Percentiles rank a stretch among this genome's conserved stretches.
Conservation (phyloP, 2,888 invertebrate species). For the Idaea straminata region DNA sequence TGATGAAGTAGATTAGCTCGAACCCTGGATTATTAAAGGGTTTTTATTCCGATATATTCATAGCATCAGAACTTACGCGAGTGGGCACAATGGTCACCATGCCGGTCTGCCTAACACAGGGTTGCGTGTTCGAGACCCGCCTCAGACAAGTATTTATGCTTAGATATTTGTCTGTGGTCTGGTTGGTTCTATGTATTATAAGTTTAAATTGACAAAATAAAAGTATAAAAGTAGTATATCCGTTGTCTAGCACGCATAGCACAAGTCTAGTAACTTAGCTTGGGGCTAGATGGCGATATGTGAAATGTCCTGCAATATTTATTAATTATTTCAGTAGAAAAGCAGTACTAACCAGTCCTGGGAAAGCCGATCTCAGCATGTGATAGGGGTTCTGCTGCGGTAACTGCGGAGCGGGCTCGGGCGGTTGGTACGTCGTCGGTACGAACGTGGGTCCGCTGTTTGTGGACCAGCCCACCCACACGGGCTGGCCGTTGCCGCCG, state of each 20-base stretch:
- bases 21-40: neutral
- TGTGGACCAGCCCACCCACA: slow-evolving; percentile 28
- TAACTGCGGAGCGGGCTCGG: slow-evolving; percentile 20
- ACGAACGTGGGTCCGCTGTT: slow-evolving; percentile 33
- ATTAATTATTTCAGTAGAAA: neutral
- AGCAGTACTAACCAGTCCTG: slow-evolving; percentile 50
- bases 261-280: neutral
- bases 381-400: slow-evolving; percentile 49
- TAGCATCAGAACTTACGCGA: too few species aligned
- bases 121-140: too few species aligned
- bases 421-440: slow-evolving; percentile 27
- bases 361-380: slow-evolving; percentile 59
- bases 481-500: slow-evolving; percentile 59
- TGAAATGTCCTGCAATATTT: too few species aligned
- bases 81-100: too few species aligned
- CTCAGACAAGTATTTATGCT: too few species aligned
- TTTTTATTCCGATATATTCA: too few species aligned
- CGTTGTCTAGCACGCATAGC: neutral
- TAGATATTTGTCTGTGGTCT: too few species aligned
- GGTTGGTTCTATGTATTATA: too few species aligned
- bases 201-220: too few species aligned
- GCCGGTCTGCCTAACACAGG: too few species aligned
- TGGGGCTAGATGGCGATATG: too few species aligned
- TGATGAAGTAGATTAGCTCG: neutral
- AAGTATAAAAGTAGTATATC: too few species aligned